Evolutionary conservation across 53 echinoderm and acorn worm species (phyloP), one percentile per base, ranked within the genome.

Genomic region (Crossaster papposus): DNA sequence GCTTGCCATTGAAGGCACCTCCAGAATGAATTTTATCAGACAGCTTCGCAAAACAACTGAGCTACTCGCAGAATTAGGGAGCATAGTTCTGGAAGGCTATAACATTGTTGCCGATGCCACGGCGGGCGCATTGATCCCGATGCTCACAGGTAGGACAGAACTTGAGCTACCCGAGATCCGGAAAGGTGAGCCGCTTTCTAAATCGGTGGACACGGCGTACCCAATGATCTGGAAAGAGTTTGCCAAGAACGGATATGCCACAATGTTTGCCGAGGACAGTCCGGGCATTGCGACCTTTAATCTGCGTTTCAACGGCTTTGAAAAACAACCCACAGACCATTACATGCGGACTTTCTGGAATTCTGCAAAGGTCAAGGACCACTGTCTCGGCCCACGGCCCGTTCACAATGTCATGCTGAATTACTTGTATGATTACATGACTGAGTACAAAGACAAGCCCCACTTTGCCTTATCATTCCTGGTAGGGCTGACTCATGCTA

Each of bases 31-130:
- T 33, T 93, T 93, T 54, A 20, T 93, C 2, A 81, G 93, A 1
- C 81, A 88, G 36, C 90, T 93, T 81, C 93, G 90, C 2, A 44
- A 81, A 51, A 82, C 93, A 3, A 50, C 79, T 38, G 70, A 77
- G 17, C 71, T 65, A 14, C 90, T 93, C 1, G 34, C 73, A 22
- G 72, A 31, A 20, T 23, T 90, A 52, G 76, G 65, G 26, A 81
- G 81, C 18, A 63, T 86, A 5, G 36, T 87, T 51, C 64, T 90
- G 30, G 90, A 83, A 33, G 93, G 93, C 1, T 93, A 90, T 65
- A 93, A 90, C 70, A 90, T 90, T 2, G 90, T 93, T 68, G 93
- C 90, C 4, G 93, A 93, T 82, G 90, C 87, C 38, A 93, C 90
- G 28, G 63, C 81, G 22, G 93, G 90, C 1, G 90, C 90, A 24